A percentile compares a stretch with the other conserved stretches of the same genome.
Conservation (phyloP, 2,113 vertebrate species). For the Oenanthe oenanthe region DNA sequence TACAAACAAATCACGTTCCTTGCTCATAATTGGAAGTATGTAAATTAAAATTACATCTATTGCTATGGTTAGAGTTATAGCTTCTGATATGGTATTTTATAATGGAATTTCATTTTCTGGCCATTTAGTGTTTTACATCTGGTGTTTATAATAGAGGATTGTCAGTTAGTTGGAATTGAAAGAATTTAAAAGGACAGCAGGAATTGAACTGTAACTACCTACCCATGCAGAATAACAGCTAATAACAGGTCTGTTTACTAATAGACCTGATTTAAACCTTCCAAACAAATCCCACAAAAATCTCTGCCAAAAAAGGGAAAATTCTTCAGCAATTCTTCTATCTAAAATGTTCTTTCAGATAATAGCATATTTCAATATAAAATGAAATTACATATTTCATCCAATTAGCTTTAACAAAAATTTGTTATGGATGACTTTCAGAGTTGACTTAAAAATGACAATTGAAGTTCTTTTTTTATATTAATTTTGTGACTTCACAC, state of each 20-base stretch:
- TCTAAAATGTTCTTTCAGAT: neutral
- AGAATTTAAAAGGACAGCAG: neutral
- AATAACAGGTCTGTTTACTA: neutral
- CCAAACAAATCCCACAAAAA: neutral
- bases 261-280: neutral
- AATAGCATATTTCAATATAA: neutral
- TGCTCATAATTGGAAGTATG: neutral
- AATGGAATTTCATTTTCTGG: conserved; percentile 17
- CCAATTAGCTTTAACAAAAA: neutral
- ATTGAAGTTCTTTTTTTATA: neutral
- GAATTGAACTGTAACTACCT: neutral
- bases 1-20: neutral
- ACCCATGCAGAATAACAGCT: neutral
- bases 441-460: neutral
- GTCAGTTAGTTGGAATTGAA: conserved; percentile 1
- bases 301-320: neutral
- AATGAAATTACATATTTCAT: neutral
- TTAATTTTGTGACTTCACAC: neutral
- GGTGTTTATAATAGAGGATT: neutral
- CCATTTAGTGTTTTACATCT: conserved; percentile 9
- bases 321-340: neutral
- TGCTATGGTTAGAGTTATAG: neutral
- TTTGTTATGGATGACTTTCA: neutral
- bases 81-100: neutral
- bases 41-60: neutral